These are phyloP conservation scores for Tapirus terrestris DNA, from an alignment of 2,113 vertebrate species.

Conservation along the genomic window DNA sequence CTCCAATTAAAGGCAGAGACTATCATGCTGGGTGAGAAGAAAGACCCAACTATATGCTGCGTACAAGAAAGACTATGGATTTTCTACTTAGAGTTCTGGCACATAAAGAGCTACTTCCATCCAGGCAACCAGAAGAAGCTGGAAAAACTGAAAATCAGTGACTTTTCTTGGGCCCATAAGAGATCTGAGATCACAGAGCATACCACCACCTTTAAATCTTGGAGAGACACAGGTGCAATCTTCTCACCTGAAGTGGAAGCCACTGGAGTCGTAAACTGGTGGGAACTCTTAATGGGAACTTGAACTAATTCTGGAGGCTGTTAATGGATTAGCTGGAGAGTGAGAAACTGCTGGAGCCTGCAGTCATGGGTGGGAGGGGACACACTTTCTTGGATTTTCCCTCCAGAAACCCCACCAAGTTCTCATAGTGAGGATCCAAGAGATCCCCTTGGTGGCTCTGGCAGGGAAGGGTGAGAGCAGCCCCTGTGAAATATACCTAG, in stretches of 20 bases:
- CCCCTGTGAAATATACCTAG: not conserved
- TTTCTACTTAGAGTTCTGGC: not conserved
- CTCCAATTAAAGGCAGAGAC: not conserved
- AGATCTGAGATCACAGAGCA: not conserved
- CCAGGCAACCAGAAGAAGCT: not conserved
- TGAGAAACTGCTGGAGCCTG: not conserved
- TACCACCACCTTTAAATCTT: not conserved
- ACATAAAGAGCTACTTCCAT: not conserved
- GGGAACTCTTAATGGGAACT: not conserved
- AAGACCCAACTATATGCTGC: not conserved
- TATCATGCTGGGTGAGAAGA: not conserved
- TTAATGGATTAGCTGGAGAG: not conserved
- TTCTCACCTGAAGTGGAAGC: not conserved
- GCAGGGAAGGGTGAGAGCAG: not conserved
- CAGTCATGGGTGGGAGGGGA: not conserved
- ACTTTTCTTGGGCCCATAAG: not conserved
- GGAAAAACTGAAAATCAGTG: not conserved
- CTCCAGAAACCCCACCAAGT: not conserved
- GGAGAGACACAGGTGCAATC: not conserved
- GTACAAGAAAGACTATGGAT: not conserved
- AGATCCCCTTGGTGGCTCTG: not conserved
- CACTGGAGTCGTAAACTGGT: not conserved
- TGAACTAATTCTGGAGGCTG: not conserved
- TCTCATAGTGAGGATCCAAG: not conserved
- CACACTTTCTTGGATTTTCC: not conserved